Percentiles rank a stretch among this genome's conserved stretches.
Evolutionary conservation across 2,113 vertebrate species (phyloP).

Genomic region (Stegastes partitus): DNA sequence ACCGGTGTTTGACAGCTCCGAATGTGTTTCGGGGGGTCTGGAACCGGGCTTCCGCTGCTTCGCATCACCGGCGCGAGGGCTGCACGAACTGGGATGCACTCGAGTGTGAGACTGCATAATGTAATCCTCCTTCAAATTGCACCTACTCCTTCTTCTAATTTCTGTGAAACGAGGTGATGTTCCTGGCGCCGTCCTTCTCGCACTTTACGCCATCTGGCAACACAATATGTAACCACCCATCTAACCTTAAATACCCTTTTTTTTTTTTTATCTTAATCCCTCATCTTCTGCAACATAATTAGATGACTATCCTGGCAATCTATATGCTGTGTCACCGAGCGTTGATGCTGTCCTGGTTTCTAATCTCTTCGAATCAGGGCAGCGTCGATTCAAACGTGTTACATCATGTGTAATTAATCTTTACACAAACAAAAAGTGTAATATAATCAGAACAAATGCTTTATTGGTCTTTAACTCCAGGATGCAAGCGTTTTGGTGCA

Average conservation of each 20-base stretch:
- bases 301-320: constrained; percentile 32
- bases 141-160: background rate
- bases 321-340: constrained; percentile 15
- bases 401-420: constrained; percentile 54
- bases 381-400: constrained; percentile 59
- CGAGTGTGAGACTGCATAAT: constrained; percentile 53
- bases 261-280: constrained; percentile 42
- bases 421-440: constrained; percentile 4
- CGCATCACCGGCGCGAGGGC: constrained; percentile 4
- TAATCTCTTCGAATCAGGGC: constrained; percentile 58
- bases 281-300: constrained; percentile 28
- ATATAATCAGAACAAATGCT: constrained; percentile 6
- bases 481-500: background rate
- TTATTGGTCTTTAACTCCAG: constrained; percentile 1
- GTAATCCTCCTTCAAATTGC: constrained; percentile 35
- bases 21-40: constrained; percentile 1
- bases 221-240: constrained; percentile 10
- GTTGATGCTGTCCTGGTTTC: constrained; percentile 42
- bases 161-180: constrained; percentile 24
- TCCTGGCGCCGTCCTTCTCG: background rate
- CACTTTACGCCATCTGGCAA: constrained; percentile 38
- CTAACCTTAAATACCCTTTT: constrained; percentile 25
- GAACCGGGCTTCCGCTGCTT: constrained; percentile 5
- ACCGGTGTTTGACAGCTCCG: constrained; percentile 5
- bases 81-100: constrained; percentile 19